Base-by-base conservation (phyloP, 2,888 invertebrate species). In the Blera fallax region DNA sequence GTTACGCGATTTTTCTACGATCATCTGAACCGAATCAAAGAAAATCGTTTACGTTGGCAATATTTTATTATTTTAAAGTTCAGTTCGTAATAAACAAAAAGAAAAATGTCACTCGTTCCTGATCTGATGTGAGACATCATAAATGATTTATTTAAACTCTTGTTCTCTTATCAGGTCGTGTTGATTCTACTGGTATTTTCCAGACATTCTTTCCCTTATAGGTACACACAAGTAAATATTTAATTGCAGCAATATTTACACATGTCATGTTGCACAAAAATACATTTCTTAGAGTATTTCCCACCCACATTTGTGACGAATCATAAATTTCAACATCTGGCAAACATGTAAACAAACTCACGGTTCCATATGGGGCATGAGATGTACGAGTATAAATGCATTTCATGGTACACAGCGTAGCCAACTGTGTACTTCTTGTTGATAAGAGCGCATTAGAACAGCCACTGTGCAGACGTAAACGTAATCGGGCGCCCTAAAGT, bases 261-360 rank as follows among this genome's bases (percentile, higher is more conserved):
- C 29, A 62, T 29, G 62, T 45, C 62, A 62, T 29, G 45, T 62
- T 29, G 29, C 48, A 34, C 48, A 69, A 40, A 54, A 54, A 40
- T n/a, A 11, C 27, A 27, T 37, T n/a, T 40, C 29, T 16, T 8
- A 54, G 40, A 54, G 27, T 54, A 54, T 32, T 62, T 29, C 48
- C 54, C 54, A 45, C 24, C 52, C 52, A 43, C 45, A 18, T 76
- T 50, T 48, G 56, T 58, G 37, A 76, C 34, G 76, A 65, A 67
- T 58, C 48, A 48, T 65, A 65, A 58, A 58, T 76, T 76, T 76
- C 56, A 24, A 56, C 65, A 48, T 56, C 24, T 65, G 76, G 56
- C 11, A 67, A 34, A 34, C 65, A 27, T 14, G 43, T 40, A 34
- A 37, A 74, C 62, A 74, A 7, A 10, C n/a, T 40, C 18, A 48